A percentile compares a stretch with the other conserved stretches of the same genome.
Conservation (phyloP, 2,888 invertebrate genomes). For the Gonocerus acuteangulatus region DNA sequence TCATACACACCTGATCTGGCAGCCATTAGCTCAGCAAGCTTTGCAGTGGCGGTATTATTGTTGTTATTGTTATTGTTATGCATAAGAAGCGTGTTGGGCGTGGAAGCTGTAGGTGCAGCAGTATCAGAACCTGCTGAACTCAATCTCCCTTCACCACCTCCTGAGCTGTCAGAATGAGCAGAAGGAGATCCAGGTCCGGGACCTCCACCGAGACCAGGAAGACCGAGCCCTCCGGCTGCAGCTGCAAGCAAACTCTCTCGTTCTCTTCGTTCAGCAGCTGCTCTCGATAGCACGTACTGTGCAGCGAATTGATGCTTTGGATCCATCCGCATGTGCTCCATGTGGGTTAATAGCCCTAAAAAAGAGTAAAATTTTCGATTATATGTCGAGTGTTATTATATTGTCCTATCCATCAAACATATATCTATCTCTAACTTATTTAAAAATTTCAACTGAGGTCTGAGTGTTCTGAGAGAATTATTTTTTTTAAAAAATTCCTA, state of each 20-base stretch:
- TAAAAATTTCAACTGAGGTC: no score
- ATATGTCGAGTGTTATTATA: no score
- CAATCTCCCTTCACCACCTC: constrained; percentile 57
- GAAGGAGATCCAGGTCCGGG: constrained; percentile 51
- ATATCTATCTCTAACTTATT: no score
- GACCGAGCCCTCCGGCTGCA: constrained; percentile 45
- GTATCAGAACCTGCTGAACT: constrained; percentile 50
- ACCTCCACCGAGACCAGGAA: constrained; percentile 33
- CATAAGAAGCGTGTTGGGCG: constrained; percentile 41
- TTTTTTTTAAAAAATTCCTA: no score
- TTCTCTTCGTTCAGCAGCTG: constrained; percentile 83
- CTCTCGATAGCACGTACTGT: constrained; percentile 82
- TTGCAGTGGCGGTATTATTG: constrained; percentile 47
- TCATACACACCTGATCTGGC: constrained; percentile 39
- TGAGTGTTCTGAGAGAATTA: no score
- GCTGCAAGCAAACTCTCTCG: constrained; percentile 64
- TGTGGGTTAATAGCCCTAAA: constrained; percentile 81
- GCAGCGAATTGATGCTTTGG: constrained; percentile 93
- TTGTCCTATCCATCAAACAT: no score
- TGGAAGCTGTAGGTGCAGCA: constrained; percentile 64
- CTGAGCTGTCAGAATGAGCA: constrained; percentile 78
- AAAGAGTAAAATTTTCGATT: no score
- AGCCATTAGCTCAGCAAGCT: constrained; percentile 41
- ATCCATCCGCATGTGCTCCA: constrained; percentile 96
- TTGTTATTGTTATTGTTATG: constrained; percentile 60